Evolutionary conservation across 2,888 invertebrate genomes (phyloP).

Genomic region (Tolmerus cingulatus): DNA sequence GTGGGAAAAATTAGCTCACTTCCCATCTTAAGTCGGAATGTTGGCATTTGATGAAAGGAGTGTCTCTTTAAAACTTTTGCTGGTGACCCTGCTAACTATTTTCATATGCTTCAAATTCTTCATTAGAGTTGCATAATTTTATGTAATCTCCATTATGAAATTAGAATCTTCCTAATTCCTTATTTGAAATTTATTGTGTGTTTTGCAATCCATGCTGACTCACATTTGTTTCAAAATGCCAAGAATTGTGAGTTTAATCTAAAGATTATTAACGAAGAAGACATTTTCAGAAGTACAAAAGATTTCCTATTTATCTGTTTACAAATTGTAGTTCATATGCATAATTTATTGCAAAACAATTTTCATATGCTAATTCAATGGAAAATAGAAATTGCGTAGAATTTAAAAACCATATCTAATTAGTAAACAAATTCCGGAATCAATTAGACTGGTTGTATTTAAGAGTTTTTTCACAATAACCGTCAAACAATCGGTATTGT

Average conservation of each 20-base stretch:
- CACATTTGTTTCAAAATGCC: background rate
- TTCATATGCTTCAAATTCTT: background rate
- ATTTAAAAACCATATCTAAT: background rate
- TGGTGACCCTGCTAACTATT: background rate
- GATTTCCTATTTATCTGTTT: background rate
- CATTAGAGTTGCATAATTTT: background rate
- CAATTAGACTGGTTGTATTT: background rate
- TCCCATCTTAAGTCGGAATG: background rate
- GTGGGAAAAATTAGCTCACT: background rate
- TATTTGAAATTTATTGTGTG: background rate
- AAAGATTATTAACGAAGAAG: background rate
- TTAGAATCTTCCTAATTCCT: background rate
- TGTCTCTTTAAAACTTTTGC: background rate
- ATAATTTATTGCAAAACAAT: background rate
- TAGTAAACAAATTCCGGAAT: background rate
- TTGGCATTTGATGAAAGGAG: background rate
- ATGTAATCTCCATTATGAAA: background rate
- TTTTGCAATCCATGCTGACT: background rate
- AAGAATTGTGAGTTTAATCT: background rate
- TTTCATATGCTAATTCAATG: background rate
- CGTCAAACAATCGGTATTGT: background rate
- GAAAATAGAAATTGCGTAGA: background rate
- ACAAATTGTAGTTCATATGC: background rate
- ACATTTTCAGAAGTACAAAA: background rate
- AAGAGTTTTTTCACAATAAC: background rate